Base-by-base conservation (phyloP, 2,113 vertebrate genomes). In the Lycaon pictus region DNA sequence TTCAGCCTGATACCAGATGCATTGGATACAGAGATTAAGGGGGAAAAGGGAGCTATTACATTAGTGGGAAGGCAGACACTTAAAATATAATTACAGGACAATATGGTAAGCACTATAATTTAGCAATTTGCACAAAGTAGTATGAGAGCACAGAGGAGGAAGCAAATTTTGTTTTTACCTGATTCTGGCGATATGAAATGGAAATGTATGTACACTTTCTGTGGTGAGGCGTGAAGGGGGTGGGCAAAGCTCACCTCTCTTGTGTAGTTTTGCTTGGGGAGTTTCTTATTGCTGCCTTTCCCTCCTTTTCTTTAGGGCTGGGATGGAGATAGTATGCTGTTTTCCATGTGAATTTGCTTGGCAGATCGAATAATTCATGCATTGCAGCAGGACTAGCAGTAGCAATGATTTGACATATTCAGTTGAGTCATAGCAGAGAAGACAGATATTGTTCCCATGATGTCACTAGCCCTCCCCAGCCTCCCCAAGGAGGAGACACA, bases 61-160 rank as follows among this genome's bases (percentile, higher is more conserved):
- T 79, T 63, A 96, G 55, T 77, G n/a, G 69, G 91, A 79, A 93
- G 69, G 22, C 77, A 91, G 91, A 91, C 58, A 74, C 65, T 92
- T 97, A 86, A 74, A 88, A 83, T 69, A 71, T 77, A 97, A 95
- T 91, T 79, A 85, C 22, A 94, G 88, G 88, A 83, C 82, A 83
- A 32, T 82, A 84, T 89, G 56, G 60, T 86, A 43, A 97, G 60
- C 32, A 22, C 88, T 72, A 13, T 82, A 86, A 82, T 81, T 95
- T 86, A 95, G 72, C 87, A 90, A 37, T 92, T 92, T 95, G 77
- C 77, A 27, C 53, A 43, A 91, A 53, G 56, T 82, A 37, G 19
- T 76, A 25, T 71, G 69, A 89, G 67, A 63, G 11, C 53, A 13
- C 51, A 93, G 91, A 55, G 60, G 60, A 83, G 53, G 29, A 63